phyloP scores from a whole-genome alignment of 64 coral and sea anemone species.

The Montipora capricornis region DNA sequence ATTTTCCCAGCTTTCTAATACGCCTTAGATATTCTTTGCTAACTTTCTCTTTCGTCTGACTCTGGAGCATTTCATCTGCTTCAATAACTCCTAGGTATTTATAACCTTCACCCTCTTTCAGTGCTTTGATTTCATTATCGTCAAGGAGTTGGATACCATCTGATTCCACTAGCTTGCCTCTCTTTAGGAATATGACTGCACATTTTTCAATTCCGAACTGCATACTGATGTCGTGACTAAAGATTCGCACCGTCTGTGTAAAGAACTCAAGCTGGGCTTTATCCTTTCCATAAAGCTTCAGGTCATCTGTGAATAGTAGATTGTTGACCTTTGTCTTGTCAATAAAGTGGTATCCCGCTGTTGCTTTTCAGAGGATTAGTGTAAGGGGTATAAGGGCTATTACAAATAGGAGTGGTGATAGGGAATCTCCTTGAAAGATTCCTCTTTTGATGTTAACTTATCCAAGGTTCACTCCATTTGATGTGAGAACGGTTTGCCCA shows the following conservation, averaged over 20 bases:
- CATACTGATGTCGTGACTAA: conserved; percentile 19
- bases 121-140: neutral
- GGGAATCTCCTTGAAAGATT: no score
- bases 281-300: no score
- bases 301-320: no score
- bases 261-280: neutral
- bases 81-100: conserved; percentile 38
- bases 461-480: no score
- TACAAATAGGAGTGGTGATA: no score
- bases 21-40: conserved; percentile 11
- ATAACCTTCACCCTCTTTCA: conserved; percentile 33
- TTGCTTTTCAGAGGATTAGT: no score
- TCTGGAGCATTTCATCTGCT: neutral
- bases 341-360: no score
- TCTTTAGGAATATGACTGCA: conserved; percentile 16
- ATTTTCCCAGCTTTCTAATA: neutral
- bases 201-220: conserved; percentile 30
- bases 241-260: neutral
- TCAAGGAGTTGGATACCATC: conserved; percentile 32
- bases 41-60: conserved; percentile 13
- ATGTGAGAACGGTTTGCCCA: no score
- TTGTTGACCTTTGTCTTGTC: no score
- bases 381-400: no score
- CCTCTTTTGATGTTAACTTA: no score
- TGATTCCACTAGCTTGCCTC: conserved; percentile 20